Evolutionary conservation across 2,113 vertebrate species (phyloP), one percentile per base, ranked within the genome.

Genomic region (Toxostoma redivivum): DNA sequence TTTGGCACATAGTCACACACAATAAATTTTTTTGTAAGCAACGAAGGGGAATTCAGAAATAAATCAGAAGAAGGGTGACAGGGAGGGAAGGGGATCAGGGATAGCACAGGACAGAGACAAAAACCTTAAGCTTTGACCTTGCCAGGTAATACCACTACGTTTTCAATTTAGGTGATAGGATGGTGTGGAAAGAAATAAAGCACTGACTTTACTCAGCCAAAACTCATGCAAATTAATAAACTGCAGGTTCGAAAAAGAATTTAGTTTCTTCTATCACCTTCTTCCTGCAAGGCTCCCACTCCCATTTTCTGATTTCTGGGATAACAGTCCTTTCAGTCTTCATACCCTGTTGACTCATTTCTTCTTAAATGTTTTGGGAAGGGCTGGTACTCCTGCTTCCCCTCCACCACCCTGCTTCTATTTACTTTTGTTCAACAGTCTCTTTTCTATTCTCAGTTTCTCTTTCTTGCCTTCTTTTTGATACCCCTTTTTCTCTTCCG

Each of bases 121-220:
- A 64, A 60, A 4, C 13, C n/a, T 54, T 27, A 40, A 71, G 23
- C 5, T 79, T 74, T 67, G 45, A 58, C 6, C 12, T 81, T 73
- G 22, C 7, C 31, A 42, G 15, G 11, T 77, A 77, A 22, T 37
- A 62, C 10, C 38, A 53, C 12, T 35, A 61, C 6, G 40, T 74
- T 74, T 81, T 54, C 54, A 58, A 7, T 86, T 78, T 18, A 80
- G 31, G 23, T 19, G 25, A 38, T 12, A 14, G 5, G 2, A 10
- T 10, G 4, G 1, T 3, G 7, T 11, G 21, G 11, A 21, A 45
- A 67, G 5, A 18, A 30, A 45, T n/a, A 42, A 42, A 48, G 0
- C 31, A 80, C 13, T 53, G 37, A 57, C 6, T 92, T 77, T 45
- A 60, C 13, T 27, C 8, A 73, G 44, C 25, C 60, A 58, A 88